A percentile compares a stretch with the other conserved stretches of the same genome.
Evolutionary conservation across 2,888 invertebrate genomes (phyloP).

Genomic region (Drosophila trichaetosa): DNA sequence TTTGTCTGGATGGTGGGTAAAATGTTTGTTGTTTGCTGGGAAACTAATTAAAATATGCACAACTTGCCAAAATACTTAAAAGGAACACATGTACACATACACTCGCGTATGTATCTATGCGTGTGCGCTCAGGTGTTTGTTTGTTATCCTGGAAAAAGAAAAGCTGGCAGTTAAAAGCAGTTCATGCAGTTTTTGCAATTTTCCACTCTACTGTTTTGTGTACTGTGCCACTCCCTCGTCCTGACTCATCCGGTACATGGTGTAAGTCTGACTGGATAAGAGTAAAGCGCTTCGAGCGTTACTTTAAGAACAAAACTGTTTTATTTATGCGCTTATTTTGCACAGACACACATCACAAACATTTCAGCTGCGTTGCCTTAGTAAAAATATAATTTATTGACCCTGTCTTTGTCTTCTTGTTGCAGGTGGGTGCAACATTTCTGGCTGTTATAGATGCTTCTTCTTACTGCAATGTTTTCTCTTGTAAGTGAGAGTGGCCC

Average conservation of each 20-base stretch:
- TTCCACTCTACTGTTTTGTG: constrained; percentile 71
- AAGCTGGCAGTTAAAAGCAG: constrained; percentile 51
- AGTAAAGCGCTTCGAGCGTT: constrained; percentile 30
- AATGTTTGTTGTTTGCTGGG: constrained; percentile 35
- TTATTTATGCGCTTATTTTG: constrained; percentile 64
- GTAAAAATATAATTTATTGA: constrained; percentile 48
- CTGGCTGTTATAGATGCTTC: background rate
- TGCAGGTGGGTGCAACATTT: constrained; percentile 27
- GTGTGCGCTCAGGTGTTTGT: constrained; percentile 25
- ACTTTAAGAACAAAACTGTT: constrained; percentile 51
- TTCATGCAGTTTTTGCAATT: constrained; percentile 72
- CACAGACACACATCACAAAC: constrained; percentile 12
- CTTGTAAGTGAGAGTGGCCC: background rate
- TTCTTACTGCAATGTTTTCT: background rate
- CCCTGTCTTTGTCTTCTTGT: constrained; percentile 10
- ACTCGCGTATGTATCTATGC: constrained; percentile 1
- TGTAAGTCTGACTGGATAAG: constrained; percentile 11
- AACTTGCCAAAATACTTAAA: constrained; percentile 72
- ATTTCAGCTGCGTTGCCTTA: constrained; percentile 18
- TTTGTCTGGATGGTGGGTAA: constrained; percentile 10
- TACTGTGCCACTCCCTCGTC: constrained; percentile 9
- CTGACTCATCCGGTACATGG: constrained; percentile 6
- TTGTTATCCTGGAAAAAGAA: constrained; percentile 19
- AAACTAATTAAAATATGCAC: constrained; percentile 80
- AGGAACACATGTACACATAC: constrained; percentile 42